Evolutionary conservation across 1,140 invertebrate genomes (phyloP).

Genomic region (Aethina tumida): DNA sequence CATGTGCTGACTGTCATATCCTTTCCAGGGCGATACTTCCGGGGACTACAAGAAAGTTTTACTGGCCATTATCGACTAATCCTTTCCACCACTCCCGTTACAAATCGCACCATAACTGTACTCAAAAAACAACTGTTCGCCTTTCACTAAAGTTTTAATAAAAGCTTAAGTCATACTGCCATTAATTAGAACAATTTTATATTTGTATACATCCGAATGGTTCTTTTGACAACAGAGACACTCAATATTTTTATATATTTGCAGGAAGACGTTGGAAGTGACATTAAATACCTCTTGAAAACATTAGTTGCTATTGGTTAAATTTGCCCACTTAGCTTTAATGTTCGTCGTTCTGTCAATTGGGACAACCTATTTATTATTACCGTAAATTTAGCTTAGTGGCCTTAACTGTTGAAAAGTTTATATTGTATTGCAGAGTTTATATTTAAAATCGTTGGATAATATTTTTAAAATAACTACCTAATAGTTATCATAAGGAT

Average conservation of each 20-base stretch:
- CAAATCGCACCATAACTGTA: constrained; percentile 26
- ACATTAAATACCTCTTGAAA: constrained; percentile 32
- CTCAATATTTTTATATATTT: constrained; percentile 26
- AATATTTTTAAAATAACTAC: constrained; percentile 8
- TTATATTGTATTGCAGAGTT: constrained; percentile 7
- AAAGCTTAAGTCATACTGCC: constrained; percentile 21
- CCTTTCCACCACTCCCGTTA: constrained; percentile 20
- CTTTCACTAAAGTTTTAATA: constrained; percentile 8
- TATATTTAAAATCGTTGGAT: constrained; percentile 7
- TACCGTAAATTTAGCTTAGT: constrained; percentile 15
- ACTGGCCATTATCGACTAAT: constrained; percentile 65
- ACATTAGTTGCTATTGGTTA: constrained; percentile 29
- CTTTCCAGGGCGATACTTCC: constrained; percentile 75
- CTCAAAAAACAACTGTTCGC: constrained; percentile 11
- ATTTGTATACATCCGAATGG: constrained; percentile 5
- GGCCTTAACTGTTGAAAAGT: constrained; percentile 19
- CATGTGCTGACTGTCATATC: constrained; percentile 19
- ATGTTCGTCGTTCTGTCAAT: constrained; percentile 3
- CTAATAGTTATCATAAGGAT: constrained; percentile 8
- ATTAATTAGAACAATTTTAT: constrained; percentile 19
- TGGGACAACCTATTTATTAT: background rate
- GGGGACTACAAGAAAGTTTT: constrained; percentile 86
- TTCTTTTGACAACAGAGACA: background rate
- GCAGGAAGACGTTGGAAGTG: constrained; percentile 29
- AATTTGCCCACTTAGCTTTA: constrained; percentile 9